phyloP scores from a whole-genome alignment of 2,888 invertebrate genomes.

The Oscheius sp. region DNA sequence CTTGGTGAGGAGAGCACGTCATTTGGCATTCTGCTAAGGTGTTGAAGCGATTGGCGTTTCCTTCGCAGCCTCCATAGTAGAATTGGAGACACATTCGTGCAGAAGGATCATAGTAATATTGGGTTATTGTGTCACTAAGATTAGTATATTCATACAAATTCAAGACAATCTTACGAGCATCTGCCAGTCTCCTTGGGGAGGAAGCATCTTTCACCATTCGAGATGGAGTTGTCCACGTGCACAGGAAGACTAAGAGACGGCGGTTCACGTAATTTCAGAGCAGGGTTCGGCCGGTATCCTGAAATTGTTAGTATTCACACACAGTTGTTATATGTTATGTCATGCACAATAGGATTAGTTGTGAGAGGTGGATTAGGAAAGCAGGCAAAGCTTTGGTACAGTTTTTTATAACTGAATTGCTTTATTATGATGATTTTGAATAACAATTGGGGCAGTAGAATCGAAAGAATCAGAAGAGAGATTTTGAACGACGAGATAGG shows the following conservation, averaged over 20 bases:
- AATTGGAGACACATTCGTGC: slow-evolving; percentile 56
- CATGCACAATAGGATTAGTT: not conserved
- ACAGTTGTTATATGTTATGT: not conserved
- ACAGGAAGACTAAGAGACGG: slow-evolving; percentile 24
- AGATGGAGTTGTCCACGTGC: not conserved
- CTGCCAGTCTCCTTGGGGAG: slow-evolving; percentile 39
- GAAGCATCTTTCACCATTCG: slow-evolving; percentile 19
- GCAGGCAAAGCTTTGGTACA: too few species aligned
- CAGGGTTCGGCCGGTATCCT: not conserved
- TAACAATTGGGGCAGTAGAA: slow-evolving; percentile 27
- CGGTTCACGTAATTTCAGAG: not conserved
- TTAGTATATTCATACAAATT: too few species aligned
- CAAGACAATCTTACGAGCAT: slow-evolving; percentile 36
- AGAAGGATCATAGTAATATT: slow-evolving; percentile 47
- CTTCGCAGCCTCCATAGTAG: slow-evolving; percentile 70
- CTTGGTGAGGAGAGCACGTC: slow-evolving; percentile 47
- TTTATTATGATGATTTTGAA: slow-evolving; percentile 26
- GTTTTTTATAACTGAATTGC: slow-evolving; percentile 24
- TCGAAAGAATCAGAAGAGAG: slow-evolving; percentile 31
- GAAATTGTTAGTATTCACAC: slow-evolving; percentile 21
- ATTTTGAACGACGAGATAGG: slow-evolving; percentile 29
- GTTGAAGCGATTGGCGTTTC: slow-evolving; percentile 69
- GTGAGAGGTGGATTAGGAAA: not conserved
- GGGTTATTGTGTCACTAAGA: slow-evolving; percentile 14
- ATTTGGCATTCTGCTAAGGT: slow-evolving; percentile 59